Evolutionary conservation across 1,140 invertebrate genomes (phyloP).

Genomic region (Asobara japonica): DNA sequence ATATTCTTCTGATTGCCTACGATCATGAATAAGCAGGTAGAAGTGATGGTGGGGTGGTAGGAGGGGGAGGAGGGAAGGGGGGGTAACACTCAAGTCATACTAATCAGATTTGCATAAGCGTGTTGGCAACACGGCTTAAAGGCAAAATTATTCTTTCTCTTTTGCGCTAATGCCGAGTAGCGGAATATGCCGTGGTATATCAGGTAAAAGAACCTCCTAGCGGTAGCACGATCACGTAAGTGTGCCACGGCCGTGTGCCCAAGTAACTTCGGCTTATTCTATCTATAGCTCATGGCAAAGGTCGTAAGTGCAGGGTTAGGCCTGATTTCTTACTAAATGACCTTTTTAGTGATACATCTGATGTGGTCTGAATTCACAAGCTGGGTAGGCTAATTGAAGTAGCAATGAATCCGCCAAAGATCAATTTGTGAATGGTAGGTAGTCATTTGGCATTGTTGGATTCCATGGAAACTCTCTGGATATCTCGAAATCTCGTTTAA

Average conservation of each 20-base stretch:
- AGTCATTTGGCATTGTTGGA: no score
- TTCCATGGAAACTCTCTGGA: no score
- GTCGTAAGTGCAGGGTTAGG: conserved; percentile 36
- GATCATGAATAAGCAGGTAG: conserved; percentile 13
- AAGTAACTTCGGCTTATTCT: conserved; percentile 18
- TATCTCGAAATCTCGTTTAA: no score
- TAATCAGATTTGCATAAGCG: conserved; percentile 63
- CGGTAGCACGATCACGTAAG: conserved; percentile 45
- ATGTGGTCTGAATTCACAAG: background rate
- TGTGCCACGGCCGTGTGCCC: conserved; percentile 55
- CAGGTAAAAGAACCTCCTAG: conserved; percentile 30
- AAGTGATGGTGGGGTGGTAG: background rate
- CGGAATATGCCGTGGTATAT: conserved; percentile 37
- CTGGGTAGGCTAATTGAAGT: no score
- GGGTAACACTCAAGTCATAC: conserved; percentile 43
- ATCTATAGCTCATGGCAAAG: conserved; percentile 37
- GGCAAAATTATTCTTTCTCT: conserved; percentile 10
- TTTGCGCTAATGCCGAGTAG: background rate
- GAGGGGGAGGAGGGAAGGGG: background rate
- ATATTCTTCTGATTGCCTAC: conserved; percentile 8
- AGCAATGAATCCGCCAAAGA: no score
- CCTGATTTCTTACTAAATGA: background rate
- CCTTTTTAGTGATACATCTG: conserved; percentile 4
- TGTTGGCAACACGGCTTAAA: conserved; percentile 36
- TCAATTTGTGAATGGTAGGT: no score